Evolutionary conservation across 2,113 vertebrate species (phyloP).

Genomic region (Seriola dumerili): DNA sequence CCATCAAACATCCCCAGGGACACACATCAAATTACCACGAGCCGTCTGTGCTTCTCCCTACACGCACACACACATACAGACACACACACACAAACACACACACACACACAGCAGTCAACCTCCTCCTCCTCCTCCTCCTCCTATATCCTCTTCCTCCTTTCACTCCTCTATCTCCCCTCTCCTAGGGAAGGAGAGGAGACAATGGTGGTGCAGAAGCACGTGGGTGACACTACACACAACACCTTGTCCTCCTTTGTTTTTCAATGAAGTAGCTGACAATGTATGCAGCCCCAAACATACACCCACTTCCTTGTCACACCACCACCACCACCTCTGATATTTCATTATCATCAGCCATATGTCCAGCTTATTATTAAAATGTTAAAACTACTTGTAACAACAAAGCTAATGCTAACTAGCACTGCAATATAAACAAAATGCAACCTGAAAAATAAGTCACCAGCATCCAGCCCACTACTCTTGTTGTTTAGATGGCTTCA

Average conservation of each 20-base stretch:
- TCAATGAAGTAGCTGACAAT: constrained; percentile 71
- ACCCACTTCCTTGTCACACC: background rate
- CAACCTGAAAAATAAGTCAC: too few species aligned
- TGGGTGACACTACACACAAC: constrained; percentile 72
- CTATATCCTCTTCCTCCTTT: constrained; percentile 52
- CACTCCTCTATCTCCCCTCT: constrained; percentile 42
- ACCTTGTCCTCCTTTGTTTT: constrained; percentile 79
- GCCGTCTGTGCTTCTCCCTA: constrained; percentile 72
- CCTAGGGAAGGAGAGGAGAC: constrained; percentile 64
- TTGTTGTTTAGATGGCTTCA: too few species aligned
- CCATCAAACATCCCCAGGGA: constrained; percentile 82
- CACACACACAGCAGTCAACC: constrained; percentile 42
- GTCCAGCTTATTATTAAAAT: background rate
- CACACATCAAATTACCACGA: constrained; percentile 81
- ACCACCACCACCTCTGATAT: constrained; percentile 20
- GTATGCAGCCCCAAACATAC: constrained; percentile 44
- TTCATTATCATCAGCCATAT: constrained; percentile 7
- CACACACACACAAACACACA: constrained; percentile 14
- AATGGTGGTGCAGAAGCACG: constrained; percentile 76
- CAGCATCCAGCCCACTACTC: too few species aligned
- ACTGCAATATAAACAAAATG: too few species aligned
- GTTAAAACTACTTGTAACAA: background rate
- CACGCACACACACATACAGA: constrained; percentile 26
- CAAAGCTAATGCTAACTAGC: too few species aligned
- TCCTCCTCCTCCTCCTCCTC: constrained; percentile 29